phyloP scores from a whole-genome alignment of 2,888 invertebrate genomes.

The Tuberolachnus salignus region DNA sequence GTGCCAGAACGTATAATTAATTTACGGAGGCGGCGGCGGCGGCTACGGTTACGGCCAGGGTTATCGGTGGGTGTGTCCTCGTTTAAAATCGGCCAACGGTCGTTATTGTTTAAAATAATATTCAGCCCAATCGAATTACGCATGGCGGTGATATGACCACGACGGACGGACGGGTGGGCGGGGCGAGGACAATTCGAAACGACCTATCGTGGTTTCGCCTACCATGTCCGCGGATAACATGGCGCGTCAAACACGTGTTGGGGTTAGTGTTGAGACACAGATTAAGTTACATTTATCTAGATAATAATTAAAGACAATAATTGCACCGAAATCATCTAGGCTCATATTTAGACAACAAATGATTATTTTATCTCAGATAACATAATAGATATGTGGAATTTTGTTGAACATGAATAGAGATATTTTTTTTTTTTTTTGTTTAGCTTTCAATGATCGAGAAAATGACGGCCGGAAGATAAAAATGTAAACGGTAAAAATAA shows the following conservation, averaged over 20 bases:
- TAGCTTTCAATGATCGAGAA: too few relatives aligned
- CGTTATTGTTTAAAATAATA: constrained; percentile 20
- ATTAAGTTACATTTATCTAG: too few relatives aligned
- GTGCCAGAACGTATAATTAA: constrained; percentile 49
- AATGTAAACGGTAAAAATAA: too few relatives aligned
- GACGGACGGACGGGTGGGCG: neutral
- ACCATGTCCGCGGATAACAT: constrained; percentile 3
- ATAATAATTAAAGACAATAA: too few relatives aligned
- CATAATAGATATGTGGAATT: too few relatives aligned
- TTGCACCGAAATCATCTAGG: too few relatives aligned
- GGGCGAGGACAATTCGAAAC: neutral
- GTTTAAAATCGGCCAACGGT: constrained; percentile 38
- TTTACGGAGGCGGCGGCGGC: constrained; percentile 33
- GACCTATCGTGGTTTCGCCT: neutral
- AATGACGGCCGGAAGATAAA: too few relatives aligned
- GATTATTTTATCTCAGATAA: too few relatives aligned
- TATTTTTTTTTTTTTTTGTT: too few relatives aligned
- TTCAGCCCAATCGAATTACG: constrained; percentile 40
- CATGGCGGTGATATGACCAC: neutral
- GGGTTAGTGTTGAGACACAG: too few relatives aligned
- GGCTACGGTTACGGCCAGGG: neutral
- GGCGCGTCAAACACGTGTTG: neutral
- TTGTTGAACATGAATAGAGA: too few relatives aligned
- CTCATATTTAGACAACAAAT: too few relatives aligned
- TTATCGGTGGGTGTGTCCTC: constrained; percentile 2